These are phyloP conservation scores for Zosterops pallidus DNA, from an alignment of 2,113 vertebrate genomes.

Conservation along the genomic window DNA sequence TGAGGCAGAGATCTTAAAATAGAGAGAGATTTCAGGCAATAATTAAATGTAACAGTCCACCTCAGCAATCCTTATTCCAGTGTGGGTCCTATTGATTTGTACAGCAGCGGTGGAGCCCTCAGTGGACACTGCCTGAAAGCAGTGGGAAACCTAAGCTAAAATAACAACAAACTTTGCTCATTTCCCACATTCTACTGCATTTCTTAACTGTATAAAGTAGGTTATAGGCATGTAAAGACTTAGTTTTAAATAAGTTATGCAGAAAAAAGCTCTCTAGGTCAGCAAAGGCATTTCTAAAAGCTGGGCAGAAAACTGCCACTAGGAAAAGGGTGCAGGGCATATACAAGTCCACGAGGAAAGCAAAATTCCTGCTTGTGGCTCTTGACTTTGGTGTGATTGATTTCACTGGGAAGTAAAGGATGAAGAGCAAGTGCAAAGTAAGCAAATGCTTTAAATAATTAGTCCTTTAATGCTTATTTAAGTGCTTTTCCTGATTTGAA, in stretches of 20 bases:
- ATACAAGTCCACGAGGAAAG: fast-evolving
- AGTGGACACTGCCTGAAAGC: background rate
- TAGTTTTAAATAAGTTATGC: background rate
- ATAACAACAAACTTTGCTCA: background rate
- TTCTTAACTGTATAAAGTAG: background rate
- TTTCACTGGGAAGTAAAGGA: background rate
- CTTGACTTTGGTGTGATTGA: background rate
- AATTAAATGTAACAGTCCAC: background rate
- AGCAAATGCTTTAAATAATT: background rate
- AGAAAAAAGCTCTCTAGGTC: background rate
- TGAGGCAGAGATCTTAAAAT: background rate
- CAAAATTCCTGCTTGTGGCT: background rate
- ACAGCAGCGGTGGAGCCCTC: background rate
- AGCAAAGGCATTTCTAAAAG: background rate
- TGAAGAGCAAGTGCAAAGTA: background rate
- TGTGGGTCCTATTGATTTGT: background rate
- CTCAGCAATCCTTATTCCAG: background rate
- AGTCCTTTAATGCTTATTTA: background rate
- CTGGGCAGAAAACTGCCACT: background rate
- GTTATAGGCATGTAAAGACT: background rate
- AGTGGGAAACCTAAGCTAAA: background rate
- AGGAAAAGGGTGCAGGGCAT: background rate
- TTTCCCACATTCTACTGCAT: background rate
- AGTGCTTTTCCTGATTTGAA: background rate
- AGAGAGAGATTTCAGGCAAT: background rate